These are phyloP conservation scores for Dipodomys spectabilis DNA, from an alignment of 2,113 vertebrate species.

Conservation along the genomic window DNA sequence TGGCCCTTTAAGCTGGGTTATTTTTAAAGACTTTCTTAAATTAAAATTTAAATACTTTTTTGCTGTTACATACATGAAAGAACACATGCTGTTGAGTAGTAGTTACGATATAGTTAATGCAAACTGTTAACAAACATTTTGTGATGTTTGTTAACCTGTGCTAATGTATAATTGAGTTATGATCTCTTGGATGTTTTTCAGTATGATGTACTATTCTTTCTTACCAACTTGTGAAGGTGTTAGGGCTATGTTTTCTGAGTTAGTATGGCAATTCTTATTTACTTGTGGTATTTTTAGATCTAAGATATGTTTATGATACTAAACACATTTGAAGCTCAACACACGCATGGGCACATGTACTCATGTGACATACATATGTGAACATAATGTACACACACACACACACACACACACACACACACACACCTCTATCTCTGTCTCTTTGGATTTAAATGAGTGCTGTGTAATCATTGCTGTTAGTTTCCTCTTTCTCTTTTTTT, in stretches of 20 bases:
- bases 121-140: slow-evolving; percentile 62
- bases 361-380: too few relatives aligned
- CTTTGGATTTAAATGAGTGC: neutral
- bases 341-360: neutral
- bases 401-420: too few relatives aligned
- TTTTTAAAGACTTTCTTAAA: slow-evolving; percentile 70
- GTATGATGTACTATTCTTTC: neutral
- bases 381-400: too few relatives aligned
- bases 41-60: slow-evolving; percentile 68
- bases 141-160: neutral
- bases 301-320: slow-evolving; percentile 46
- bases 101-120: slow-evolving; percentile 82
- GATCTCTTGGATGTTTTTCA: slow-evolving; percentile 5
- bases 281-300: slow-evolving; percentile 62
- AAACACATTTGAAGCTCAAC: neutral
- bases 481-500: neutral
- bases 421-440: neutral
- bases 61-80: slow-evolving; percentile 84
- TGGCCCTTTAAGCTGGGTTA: slow-evolving; percentile 56
- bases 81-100: slow-evolving; percentile 82
- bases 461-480: neutral
- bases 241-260: slow-evolving; percentile 34
- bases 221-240: slow-evolving; percentile 4
- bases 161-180: slow-evolving; percentile 8
- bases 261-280: slow-evolving; percentile 60